Conservation (phyloP, 2,797 vertebrate genomes). For the Leucoraja ocellata region DNA sequence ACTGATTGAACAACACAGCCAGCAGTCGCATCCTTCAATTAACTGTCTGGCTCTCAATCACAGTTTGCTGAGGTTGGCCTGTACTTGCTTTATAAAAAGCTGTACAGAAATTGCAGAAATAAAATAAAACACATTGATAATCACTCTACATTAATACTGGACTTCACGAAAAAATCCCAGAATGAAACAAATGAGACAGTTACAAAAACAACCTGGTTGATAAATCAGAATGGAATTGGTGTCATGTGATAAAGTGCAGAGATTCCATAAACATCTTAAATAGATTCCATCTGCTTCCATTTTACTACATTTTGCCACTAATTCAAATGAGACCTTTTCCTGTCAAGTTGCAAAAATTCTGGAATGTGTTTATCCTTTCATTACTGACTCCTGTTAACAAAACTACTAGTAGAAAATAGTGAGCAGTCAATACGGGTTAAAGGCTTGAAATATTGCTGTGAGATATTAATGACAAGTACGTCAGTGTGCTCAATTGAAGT, state of each 20-base stretch:
- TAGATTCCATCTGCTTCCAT: constrained; percentile 37
- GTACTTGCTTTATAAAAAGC: neutral
- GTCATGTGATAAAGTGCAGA: constrained; percentile 31
- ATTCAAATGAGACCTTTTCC: constrained; percentile 31
- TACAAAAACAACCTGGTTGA: neutral
- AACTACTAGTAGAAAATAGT: neutral
- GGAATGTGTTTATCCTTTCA: constrained; percentile 33
- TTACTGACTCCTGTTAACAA: neutral
- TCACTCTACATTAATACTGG: neutral
- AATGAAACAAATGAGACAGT: neutral
- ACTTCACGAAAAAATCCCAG: neutral
- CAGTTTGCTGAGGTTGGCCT: neutral
- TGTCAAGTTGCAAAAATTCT: neutral
- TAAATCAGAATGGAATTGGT: constrained; percentile 28
- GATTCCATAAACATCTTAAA: constrained; percentile 34
- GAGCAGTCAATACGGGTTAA: neutral
- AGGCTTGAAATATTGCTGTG: neutral
- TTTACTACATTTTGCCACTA: constrained; percentile 24
- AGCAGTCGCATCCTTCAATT: constrained; percentile 24
- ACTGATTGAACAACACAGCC: neutral
- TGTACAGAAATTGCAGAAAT: neutral
- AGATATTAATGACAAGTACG: neutral
- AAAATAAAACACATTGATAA: constrained; percentile 5
- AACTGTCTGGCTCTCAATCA: neutral
- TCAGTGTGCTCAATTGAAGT: neutral